Evolutionary conservation across 2,888 invertebrate genomes (phyloP), one percentile per base, ranked within the genome.

Genomic region (Invenusta paracnida): DNA sequence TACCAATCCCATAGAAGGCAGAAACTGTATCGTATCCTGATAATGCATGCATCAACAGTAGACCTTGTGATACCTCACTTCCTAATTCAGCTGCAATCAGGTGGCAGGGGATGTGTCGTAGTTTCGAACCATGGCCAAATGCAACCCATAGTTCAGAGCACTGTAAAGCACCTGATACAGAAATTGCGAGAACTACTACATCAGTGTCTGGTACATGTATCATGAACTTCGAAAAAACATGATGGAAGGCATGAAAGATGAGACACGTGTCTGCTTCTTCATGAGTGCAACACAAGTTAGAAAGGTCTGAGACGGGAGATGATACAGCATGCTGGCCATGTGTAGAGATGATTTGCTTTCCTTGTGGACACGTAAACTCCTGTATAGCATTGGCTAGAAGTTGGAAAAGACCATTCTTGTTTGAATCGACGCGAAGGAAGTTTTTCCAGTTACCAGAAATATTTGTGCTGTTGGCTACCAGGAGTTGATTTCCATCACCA

Each of bases 71-170:
- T 48, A 17, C 48, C 48, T 48, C 84, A 27, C 81, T 67, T 13
- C 87, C 88, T 23, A 86, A 81, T 1, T 31, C 23, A 5, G 29
- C 28, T 25, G 86, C 85, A 27, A 88, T 87, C 23, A 84, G 81
- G 48, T 88, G 87, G 2, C 82, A 87, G n/a, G 87, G 67, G 29
- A 88, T 87, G 81, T 86, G 87, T 27, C 87, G 27, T 48, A 87
- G 85, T 28, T 85, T 25, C 31, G 83, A 86, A 0, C 88, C 87
- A 23, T 82, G 85, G 0, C 87, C 88, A 87, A 87, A 88, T 0
- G 87, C 85, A 79, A 88, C 30, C 87, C 87, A 87, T 66, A 87
- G 23, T 85, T 86, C 83, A 17, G 11, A 48, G 48, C 48, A 5
- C 48, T 48, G 48, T 48, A 48, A 48, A 48, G 48, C 48, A 48